A percentile compares a stretch with the other conserved stretches of the same genome.
These are phyloP conservation scores for Globodera ellingtonae DNA, from an alignment of 1,140 invertebrate genomes.

Conservation along the genomic window DNA sequence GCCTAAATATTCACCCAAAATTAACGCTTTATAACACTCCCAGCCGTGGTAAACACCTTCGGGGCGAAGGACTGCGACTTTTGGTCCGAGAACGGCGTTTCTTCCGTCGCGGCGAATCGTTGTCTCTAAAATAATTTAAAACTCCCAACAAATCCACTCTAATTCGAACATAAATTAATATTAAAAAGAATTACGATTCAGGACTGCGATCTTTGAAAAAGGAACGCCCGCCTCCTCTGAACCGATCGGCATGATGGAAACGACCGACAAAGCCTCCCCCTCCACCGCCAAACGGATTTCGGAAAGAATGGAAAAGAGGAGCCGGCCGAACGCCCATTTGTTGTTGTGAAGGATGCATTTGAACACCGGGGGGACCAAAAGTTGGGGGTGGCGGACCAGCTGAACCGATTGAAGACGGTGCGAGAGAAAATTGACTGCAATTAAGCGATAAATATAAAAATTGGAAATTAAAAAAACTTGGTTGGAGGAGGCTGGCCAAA, in stretches of 20 bases:
- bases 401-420: neutral
- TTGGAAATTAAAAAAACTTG: neutral
- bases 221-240: neutral
- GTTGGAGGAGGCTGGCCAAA: slow-evolving; percentile 15
- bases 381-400: slow-evolving; percentile 1
- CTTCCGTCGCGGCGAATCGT: slow-evolving; percentile 14
- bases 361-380: slow-evolving; percentile 9
- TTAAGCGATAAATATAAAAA: neutral
- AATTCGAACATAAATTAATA: neutral
- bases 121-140: slow-evolving; percentile 5
- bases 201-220: slow-evolving; percentile 13
- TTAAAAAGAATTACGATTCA: slow-evolving; percentile 2
- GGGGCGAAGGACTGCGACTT: slow-evolving; percentile 29
- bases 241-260: slow-evolving; percentile 17
- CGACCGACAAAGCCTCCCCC: slow-evolving; percentile 21
- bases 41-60: slow-evolving; percentile 2
- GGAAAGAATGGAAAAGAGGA: slow-evolving; percentile 31
- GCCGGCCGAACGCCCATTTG: slow-evolving; percentile 14
- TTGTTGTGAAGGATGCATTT: slow-evolving; percentile 9
- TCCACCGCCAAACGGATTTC: slow-evolving; percentile 19
- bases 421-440: slow-evolving; percentile 26
- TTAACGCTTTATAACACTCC: neutral
- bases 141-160: neutral
- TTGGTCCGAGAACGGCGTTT: slow-evolving; percentile 13
- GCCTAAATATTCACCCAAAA: neutral